Evolutionary conservation across 2,888 invertebrate genomes (phyloP).

Genomic region (Galerucella nymphaeae): DNA sequence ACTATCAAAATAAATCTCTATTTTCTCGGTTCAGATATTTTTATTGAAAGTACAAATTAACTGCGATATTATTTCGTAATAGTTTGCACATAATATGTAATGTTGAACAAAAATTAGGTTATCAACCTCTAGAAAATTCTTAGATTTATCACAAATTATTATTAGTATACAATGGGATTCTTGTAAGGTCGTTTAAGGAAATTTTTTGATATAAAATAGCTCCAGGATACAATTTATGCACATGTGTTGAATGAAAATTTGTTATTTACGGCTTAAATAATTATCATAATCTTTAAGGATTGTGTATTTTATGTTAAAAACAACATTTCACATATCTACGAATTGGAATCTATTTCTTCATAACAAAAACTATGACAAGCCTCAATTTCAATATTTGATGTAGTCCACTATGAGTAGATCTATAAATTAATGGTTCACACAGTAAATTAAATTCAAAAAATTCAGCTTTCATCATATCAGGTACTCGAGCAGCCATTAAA

Average conservation of each 20-base stretch:
- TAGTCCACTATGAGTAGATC: too few species aligned
- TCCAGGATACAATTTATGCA: neutral
- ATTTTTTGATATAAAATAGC: neutral
- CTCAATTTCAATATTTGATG: too few species aligned
- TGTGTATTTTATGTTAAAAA: too few species aligned
- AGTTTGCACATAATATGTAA: neutral
- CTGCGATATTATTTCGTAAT: neutral
- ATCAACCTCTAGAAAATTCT: neutral
- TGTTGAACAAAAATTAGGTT: conserved; percentile 1
- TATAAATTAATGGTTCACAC: too few species aligned
- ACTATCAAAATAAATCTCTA: conserved; percentile 3
- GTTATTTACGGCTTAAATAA: neutral
- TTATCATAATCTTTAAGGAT: neutral
- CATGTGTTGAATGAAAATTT: neutral
- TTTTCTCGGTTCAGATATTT: neutral
- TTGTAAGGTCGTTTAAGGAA: neutral
- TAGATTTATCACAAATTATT: neutral
- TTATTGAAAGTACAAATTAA: neutral
- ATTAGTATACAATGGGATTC: neutral
- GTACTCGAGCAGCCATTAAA: too few species aligned
- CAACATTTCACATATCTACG: too few species aligned
- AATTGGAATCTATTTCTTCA: neutral
- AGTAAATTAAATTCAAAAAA: too few species aligned
- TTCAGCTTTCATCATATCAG: too few species aligned
- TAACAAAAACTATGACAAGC: neutral